Evolutionary conservation across 2,888 invertebrate genomes (phyloP), one percentile per base, ranked within the genome.

Genomic region (Epinotia ramella): DNA sequence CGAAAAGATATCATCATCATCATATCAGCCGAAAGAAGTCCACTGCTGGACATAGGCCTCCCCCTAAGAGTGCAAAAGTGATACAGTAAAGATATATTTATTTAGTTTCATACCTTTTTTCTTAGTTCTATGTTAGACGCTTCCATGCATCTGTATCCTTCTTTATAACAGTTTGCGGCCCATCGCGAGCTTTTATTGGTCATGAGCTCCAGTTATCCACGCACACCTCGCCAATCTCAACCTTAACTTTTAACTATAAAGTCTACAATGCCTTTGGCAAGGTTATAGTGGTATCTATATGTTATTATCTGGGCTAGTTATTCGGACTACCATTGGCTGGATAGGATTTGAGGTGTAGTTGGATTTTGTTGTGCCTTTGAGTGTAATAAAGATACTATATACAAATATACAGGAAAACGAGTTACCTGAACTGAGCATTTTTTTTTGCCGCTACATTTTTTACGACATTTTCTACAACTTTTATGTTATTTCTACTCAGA

Each of bases 111-210:
- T 28, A 28, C 6, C 6, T 33, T 33, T 33, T 33, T 33, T 40
- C 13, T 13, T 12, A 13, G 11, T 53, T 53, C n/a, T n/a, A 7
- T 6, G 1, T 16, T 53, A 66, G 65, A 24, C 73, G 53, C 67
- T 73, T 77, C 76, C 67, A 64, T 46, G 20, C 44, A 6, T 28
- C 18, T 76, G 64, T 46, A 76, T 77, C 68, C 40, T 12, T 33
- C 74, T 78, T 77, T 75, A 81, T 79, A 75, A 75, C 80, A 79
- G 79, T 80, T 79, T 81, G 82, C 77, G 79, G 80, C 81, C 80
- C 83, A 81, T 81, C 83, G 78, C 78, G 78, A 81, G 81, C 82
- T 81, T 87, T 87, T 88, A 88, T 88, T 86, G 86, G 82, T 82
- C 83, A 80, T 80, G 79, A 81, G 84, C 80, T 64, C 59, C 69